Evolutionary conservation across 2,113 vertebrate species (phyloP), one percentile per base, ranked within the genome.

Genomic region (Vireo altiloquus): DNA sequence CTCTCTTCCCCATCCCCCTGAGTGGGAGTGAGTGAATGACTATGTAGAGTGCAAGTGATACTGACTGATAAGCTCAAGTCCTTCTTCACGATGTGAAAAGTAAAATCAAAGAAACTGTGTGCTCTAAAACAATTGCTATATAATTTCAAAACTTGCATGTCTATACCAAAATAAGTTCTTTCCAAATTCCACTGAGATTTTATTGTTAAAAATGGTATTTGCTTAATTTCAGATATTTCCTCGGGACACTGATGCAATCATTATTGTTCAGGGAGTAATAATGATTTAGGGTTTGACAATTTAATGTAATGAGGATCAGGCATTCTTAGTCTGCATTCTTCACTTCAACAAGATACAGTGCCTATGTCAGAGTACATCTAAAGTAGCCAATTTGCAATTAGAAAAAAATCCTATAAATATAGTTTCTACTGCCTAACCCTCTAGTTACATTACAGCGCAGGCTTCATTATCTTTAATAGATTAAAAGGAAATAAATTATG

Each of bases 1-100:
- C 31, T 31, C 19, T 71, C 25, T 37, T 61, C 13, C 8, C 2
- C 11, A 42, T 19, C 6, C 6, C 8, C 11, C 19, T 4, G 2
- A 3, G 2, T 6, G 3, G 6, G 5, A 61, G 23, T 7, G 5
- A 44, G 31, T 1, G 2, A 63, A 21, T 1, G 1, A 16, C 18
- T 74, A 5, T 5, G 9, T 19, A 6, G 10, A 84, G 27, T 66
- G 15, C 10, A 35, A 31, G 25, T 66, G 11, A 30, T 39, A 82
- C 17, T 65, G 18, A 42, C 28, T 33, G 37, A 47, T 50, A 20
- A 75, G 11, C 28, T 82, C 23, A 89, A 78, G 7, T 40, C 83
- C 69, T 93, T 40, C 72, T 76, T 44, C 11, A 20, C 11, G 44
- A 21, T 16, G 9, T 61, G 21, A 65, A 59, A 90, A 74, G 6